Conservation (phyloP, 1,140 invertebrate genomes). For the Diorhabda elongata region DNA sequence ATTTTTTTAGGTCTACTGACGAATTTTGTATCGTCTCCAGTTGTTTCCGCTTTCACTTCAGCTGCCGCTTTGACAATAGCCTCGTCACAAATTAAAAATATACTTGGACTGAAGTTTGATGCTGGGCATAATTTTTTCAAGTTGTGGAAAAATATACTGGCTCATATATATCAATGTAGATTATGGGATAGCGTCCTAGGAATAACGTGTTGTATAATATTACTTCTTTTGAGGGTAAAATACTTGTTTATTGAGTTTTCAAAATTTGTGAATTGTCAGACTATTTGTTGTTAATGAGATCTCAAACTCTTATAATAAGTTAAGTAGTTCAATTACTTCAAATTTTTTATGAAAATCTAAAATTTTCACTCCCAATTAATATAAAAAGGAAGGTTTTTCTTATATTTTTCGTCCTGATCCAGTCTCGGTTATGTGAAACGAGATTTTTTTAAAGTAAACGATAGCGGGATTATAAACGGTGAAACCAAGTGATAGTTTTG, state of each 20-base stretch:
- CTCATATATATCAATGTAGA: constrained; percentile 53
- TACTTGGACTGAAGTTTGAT: constrained; percentile 63
- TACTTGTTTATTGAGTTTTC: background rate
- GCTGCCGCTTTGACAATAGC: constrained; percentile 82
- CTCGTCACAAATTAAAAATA: constrained; percentile 72
- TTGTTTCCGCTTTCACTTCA: constrained; percentile 82
- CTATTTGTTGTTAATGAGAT: too few species aligned
- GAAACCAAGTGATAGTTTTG: too few species aligned
- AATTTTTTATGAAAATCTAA: too few species aligned
- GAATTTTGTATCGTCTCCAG: constrained; percentile 80
- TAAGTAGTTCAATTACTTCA: too few species aligned
- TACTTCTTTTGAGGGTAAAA: constrained; percentile 61
- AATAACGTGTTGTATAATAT: constrained; percentile 56
- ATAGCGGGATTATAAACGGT: too few species aligned
- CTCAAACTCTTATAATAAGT: too few species aligned
- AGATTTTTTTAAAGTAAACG: too few species aligned
- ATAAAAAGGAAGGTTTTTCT: too few species aligned
- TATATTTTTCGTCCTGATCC: too few species aligned
- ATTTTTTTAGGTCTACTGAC: constrained; percentile 68
- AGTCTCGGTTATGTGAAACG: too few species aligned
- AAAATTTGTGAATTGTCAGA: too few species aligned
- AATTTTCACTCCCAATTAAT: too few species aligned
- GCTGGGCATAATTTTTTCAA: constrained; percentile 57
- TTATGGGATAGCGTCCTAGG: constrained; percentile 61
- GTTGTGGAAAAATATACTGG: constrained; percentile 54